Evolutionary conservation across 2,888 invertebrate genomes (phyloP).

Genomic region (Spatulosminthurus flaviceps): DNA sequence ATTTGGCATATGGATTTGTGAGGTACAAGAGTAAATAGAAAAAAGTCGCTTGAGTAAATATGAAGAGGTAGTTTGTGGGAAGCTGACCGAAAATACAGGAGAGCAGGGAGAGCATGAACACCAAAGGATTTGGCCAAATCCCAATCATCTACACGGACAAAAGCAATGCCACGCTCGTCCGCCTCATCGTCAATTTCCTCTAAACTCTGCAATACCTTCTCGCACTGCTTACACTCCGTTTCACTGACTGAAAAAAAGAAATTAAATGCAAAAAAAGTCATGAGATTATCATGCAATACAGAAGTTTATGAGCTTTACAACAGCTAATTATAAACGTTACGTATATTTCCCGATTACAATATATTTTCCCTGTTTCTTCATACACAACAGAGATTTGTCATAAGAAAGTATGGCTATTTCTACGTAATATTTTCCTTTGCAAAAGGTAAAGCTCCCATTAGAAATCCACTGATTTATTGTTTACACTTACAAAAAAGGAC

Average conservation of each 20-base stretch:
- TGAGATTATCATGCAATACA: not conserved
- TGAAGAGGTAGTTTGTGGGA: not conserved
- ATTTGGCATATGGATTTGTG: no score
- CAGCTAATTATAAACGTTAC: not conserved
- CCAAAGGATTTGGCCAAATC: slow-evolving; percentile 87
- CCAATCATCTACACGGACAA: slow-evolving; percentile 90
- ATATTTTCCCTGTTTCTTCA: not conserved
- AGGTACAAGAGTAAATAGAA: no score
- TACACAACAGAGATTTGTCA: no score
- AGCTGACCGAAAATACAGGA: slow-evolving; percentile 83
- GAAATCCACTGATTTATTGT: not conserved
- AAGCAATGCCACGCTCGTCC: slow-evolving; percentile 84
- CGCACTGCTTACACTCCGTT: slow-evolving; percentile 89
- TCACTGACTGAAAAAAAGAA: slow-evolving; percentile 78
- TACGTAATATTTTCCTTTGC: no score
- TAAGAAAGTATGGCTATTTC: no score
- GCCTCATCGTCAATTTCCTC: slow-evolving; percentile 95
- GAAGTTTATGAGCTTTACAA: not conserved
- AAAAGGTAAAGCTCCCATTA: not conserved
- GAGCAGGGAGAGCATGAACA: slow-evolving; percentile 88
- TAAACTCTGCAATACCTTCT: slow-evolving; percentile 84
- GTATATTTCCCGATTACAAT: not conserved
- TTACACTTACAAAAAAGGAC: slow-evolving; percentile 88
- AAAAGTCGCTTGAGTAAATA: not conserved
- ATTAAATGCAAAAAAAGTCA: not conserved